phyloP scores from a whole-genome alignment of 2,888 invertebrate genomes.

The Seira ritae region DNA sequence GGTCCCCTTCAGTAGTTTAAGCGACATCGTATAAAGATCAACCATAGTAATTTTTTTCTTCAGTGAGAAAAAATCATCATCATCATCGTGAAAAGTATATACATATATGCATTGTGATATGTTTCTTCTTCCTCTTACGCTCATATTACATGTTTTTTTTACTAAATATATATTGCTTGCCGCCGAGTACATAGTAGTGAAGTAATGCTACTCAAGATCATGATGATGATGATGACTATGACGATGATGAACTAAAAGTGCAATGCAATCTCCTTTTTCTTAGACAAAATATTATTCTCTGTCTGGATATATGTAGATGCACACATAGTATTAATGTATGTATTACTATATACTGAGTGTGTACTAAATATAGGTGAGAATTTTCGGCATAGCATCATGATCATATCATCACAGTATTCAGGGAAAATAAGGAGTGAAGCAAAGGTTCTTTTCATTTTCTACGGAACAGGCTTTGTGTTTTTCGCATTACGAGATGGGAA shows the following conservation, averaged over 20 bases:
- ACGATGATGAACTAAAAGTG: slow-evolving; percentile 17
- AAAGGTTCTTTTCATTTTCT: not conserved
- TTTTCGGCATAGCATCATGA: not conserved
- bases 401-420: not conserved
- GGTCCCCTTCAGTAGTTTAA: not conserved
- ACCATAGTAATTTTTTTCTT: too few relatives aligned
- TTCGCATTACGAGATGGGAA: not conserved
- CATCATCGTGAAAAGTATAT: too few relatives aligned
- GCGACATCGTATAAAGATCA: not conserved
- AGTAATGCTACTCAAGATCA: slow-evolving; percentile 7
- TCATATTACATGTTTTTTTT: not conserved
- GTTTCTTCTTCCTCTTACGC: not conserved
- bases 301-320: not conserved
- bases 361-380: not conserved
- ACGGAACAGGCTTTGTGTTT: not conserved
- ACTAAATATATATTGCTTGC: not conserved
- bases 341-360: too few relatives aligned
- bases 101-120: too few relatives aligned
- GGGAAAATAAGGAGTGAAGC: not conserved
- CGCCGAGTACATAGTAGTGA: not conserved
- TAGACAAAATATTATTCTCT: not conserved
- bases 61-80: too few relatives aligned
- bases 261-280: not conserved
- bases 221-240: not conserved
- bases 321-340: not conserved